A percentile compares a stretch with the other conserved stretches of the same genome.
phyloP scores from a whole-genome alignment of 1,140 invertebrate genomes.

The Pseudoatta argentina region DNA sequence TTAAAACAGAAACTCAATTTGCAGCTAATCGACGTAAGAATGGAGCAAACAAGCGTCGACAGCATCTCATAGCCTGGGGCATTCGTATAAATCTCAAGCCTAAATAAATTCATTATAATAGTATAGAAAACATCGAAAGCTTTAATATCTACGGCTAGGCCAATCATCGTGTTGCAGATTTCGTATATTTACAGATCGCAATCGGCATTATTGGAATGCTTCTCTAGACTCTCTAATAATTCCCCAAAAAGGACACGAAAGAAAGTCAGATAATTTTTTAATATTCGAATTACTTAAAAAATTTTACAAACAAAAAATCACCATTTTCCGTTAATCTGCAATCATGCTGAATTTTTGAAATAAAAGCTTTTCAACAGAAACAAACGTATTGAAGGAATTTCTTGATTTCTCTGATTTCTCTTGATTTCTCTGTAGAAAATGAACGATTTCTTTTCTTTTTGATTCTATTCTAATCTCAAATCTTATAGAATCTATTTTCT shows the following conservation, averaged over 20 bases:
- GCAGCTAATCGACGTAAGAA: conserved; percentile 38
- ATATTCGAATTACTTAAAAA: neutral
- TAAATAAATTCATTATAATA: conserved; percentile 35
- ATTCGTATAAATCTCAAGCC: conserved; percentile 11
- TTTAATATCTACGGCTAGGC: neutral
- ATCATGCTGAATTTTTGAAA: too few species aligned
- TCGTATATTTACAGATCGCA: conserved; percentile 21
- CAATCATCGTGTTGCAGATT: neutral
- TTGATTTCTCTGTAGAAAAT: neutral
- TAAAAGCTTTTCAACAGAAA: neutral
- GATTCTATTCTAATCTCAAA: neutral
- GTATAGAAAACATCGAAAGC: neutral
- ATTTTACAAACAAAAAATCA: neutral
- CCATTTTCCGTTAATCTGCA: too few species aligned
- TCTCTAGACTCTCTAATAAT: neutral
- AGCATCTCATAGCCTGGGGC: conserved; percentile 25
- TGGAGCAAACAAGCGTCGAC: conserved; percentile 32
- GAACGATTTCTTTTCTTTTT: neutral
- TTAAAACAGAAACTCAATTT: conserved; percentile 45
- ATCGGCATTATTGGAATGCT: neutral
- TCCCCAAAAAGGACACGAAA: neutral
- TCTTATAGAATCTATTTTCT: neutral
- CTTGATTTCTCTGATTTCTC: neutral
- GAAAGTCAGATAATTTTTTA: neutral
- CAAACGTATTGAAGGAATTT: neutral